Evolutionary conservation across 2,888 invertebrate genomes (phyloP).

Genomic region (Mesorhabditis belari): DNA sequence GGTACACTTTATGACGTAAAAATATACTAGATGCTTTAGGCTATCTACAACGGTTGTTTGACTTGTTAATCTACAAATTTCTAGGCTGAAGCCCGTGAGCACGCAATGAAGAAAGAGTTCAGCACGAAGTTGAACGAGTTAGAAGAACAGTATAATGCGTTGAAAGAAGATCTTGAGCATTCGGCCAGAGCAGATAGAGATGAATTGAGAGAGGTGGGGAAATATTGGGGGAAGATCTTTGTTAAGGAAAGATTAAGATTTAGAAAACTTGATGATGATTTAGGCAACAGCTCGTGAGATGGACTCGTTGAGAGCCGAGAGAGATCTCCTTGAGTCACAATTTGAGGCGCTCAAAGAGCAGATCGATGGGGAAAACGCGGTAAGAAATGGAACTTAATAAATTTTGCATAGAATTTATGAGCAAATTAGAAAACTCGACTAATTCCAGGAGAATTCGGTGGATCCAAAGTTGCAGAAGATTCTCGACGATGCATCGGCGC

Average conservation of each 20-base stretch:
- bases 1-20: too few relatives aligned
- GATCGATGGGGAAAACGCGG: too few relatives aligned
- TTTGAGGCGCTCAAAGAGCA: too few relatives aligned
- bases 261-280: too few relatives aligned
- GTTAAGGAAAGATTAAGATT: too few relatives aligned
- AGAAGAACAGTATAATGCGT: constrained; percentile 49
- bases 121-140: constrained; percentile 48
- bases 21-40: background rate
- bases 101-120: constrained; percentile 48
- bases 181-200: constrained; percentile 31
- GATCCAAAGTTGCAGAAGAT: background rate
- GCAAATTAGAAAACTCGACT: background rate
- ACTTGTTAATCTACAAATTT: constrained; percentile 2
- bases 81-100: constrained; percentile 48
- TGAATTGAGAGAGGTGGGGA: constrained; percentile 30
- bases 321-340: background rate
- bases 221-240: too few relatives aligned
- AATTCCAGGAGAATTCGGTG: background rate
- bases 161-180: constrained; percentile 45
- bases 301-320: background rate
- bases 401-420: too few relatives aligned
- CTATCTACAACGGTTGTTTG: background rate
- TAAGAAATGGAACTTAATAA: too few relatives aligned
- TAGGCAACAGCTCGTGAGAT: background rate
- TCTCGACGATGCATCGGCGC: background rate